Conservation (phyloP, 2,888 invertebrate genomes). For the Ochlodes sylvanus region DNA sequence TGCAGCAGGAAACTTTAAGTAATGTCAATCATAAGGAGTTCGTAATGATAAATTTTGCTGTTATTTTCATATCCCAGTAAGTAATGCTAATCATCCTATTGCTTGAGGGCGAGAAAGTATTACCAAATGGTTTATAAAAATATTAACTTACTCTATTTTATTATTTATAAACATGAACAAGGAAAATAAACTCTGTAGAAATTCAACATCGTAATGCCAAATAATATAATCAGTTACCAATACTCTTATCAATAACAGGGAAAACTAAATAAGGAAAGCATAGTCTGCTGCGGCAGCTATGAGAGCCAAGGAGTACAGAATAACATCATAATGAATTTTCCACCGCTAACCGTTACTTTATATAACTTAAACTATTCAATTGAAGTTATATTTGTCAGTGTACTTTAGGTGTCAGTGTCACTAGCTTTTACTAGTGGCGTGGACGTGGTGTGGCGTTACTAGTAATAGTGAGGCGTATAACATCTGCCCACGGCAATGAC, state of each 20-base stretch:
- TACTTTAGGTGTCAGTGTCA: no score
- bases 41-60: neutral
- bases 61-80: neutral
- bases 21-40: no score
- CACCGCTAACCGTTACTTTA: no score
- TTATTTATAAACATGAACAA: conserved; percentile 16
- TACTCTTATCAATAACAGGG: conserved; percentile 4
- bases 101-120: neutral
- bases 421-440: no score
- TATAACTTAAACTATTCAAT: no score
- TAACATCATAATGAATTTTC: no score
- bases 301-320: neutral
- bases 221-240: neutral
- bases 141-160: conserved; percentile 3
- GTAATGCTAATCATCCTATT: neutral
- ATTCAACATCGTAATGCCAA: conserved; percentile 9
- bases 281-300: neutral
- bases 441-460: no score
- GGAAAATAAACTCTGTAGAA: conserved; percentile 25
- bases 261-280: neutral
- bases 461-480: no score
- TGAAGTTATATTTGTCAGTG: no score
- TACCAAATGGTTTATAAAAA: conserved; percentile 18
- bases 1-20: no score
- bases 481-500: no score